phyloP scores from a whole-genome alignment of 1,140 invertebrate species.

The Drosophila chauvacae region DNA sequence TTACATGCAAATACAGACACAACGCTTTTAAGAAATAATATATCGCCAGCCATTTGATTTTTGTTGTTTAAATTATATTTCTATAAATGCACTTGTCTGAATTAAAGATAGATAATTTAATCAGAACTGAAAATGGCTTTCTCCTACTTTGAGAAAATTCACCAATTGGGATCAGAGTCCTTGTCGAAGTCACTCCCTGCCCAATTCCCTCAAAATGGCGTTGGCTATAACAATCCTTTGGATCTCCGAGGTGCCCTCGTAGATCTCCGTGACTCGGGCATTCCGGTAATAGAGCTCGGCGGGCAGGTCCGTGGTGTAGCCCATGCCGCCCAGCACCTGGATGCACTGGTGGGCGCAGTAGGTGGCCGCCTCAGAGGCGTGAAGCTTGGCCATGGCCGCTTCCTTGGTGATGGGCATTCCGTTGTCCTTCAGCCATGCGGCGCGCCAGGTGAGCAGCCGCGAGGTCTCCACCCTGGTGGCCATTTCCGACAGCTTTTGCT shows the following conservation, averaged over 20 bases:
- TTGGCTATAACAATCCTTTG: constrained; percentile 96
- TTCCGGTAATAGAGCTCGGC: constrained; percentile 97
- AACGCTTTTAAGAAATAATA: no score
- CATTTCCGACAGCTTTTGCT: constrained; percentile 97
- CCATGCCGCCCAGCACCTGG: constrained; percentile 91
- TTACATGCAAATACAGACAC: no score
- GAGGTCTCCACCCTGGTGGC: constrained; percentile 92
- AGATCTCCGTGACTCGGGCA: constrained; percentile 95
- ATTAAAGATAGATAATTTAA: neutral
- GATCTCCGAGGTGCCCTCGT: constrained; percentile 98
- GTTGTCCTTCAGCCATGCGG: constrained; percentile 95
- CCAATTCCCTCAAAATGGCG: constrained; percentile 86
- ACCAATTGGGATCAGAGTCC: no score
- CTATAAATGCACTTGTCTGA: neutral
- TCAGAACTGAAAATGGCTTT: neutral
- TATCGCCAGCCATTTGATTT: no score
- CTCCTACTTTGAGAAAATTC: neutral
- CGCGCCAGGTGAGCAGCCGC: constrained; percentile 94
- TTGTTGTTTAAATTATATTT: neutral
- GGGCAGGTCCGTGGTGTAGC: constrained; percentile 97
- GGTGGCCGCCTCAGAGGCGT: constrained; percentile 96
- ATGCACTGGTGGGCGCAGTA: constrained; percentile 92
- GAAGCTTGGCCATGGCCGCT: constrained; percentile 98
- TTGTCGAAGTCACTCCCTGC: constrained; percentile 6
- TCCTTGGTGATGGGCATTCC: constrained; percentile 95